Base-by-base conservation (phyloP, 2,113 vertebrate species). In the Callorhinus ursinus region DNA sequence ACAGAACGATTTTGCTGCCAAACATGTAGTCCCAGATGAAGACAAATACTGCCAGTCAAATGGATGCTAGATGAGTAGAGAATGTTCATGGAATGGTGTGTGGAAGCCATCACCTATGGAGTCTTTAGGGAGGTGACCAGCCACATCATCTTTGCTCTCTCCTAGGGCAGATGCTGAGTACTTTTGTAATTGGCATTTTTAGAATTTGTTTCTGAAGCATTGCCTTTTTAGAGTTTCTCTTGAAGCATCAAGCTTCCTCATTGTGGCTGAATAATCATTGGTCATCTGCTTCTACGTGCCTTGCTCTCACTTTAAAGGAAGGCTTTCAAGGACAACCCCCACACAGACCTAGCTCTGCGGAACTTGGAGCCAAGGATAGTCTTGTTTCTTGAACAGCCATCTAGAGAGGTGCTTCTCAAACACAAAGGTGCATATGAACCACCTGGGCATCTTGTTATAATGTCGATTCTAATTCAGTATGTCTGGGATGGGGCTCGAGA, bases 221-320 rank as follows among this genome's bases (percentile, higher is more conserved):
- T 46, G 4, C 39, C n/a, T 94, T 21, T 65, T 89, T 94, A 46
- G 53, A 53, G 79, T 86, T 94, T 95, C 28, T 90, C 42, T 49
- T 74, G 36, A 95, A 90, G n/a, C 39, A 87, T 51, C 71, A 24
- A 57, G 42, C 15, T 69, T 93, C 59, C 24, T 96, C 42, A n/a
- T 22, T 57, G 55, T n/a, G 22, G 42, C 59, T 79, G 57, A 87
- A 16, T 59, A 94, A 79, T 36, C 33, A 39, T 71, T 69, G 63
- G 65, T 77, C 77, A 79, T 46, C 31, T 81, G n/a, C 5, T 69
- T 61, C 42, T 15, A 72, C 28, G 31, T 76, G 14, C 31, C 51
- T 90, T 91, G 42, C 61, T 94, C 39, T 95, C 49, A 28, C 96
- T 71, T 96, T 51, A 93, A 86, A 87, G 63, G 26, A 84, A 92